Conservation (phyloP, 2,888 invertebrate species). For the Rambutsinella grinnellia region DNA sequence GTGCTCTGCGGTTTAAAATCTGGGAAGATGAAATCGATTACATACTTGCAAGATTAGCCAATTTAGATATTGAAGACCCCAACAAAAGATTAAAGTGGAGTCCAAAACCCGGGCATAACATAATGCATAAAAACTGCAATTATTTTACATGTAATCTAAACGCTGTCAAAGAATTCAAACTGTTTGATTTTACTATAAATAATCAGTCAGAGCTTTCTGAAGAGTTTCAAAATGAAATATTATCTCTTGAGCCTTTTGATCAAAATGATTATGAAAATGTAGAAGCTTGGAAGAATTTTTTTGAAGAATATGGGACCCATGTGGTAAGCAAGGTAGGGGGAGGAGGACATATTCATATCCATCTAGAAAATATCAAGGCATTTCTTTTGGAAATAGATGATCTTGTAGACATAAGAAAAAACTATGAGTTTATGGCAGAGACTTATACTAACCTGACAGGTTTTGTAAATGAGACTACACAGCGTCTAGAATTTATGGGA, state of each 20-base stretch:
- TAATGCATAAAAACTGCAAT: neutral
- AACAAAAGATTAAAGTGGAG: neutral
- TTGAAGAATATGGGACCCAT: slow-evolving; percentile 41
- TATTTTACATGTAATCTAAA: neutral
- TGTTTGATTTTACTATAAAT: slow-evolving; percentile 14
- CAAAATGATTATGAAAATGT: slow-evolving; percentile 12
- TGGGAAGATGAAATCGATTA: neutral
- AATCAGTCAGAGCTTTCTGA: neutral
- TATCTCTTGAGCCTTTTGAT: slow-evolving; percentile 16
- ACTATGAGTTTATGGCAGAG: neutral
- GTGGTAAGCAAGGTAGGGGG: slow-evolving; percentile 16
- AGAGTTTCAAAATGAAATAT: neutral
- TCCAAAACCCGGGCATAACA: slow-evolving; percentile 11
- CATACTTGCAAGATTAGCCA: neutral
- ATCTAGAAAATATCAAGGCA: too few relatives aligned
- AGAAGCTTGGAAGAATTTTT: slow-evolving; percentile 21
- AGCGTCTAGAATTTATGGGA: slow-evolving; percentile 38
- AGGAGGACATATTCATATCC: slow-evolving; percentile 20
- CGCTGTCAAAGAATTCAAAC: neutral
- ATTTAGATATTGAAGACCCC: neutral
- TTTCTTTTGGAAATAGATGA: neutral
- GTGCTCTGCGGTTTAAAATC: neutral
- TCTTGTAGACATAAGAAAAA: neutral
- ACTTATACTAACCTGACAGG: neutral
- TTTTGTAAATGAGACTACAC: neutral